A percentile compares a stretch with the other conserved stretches of the same genome.
These are phyloP conservation scores for Baccha elongata DNA, from an alignment of 2,888 invertebrate species.

Conservation along the genomic window DNA sequence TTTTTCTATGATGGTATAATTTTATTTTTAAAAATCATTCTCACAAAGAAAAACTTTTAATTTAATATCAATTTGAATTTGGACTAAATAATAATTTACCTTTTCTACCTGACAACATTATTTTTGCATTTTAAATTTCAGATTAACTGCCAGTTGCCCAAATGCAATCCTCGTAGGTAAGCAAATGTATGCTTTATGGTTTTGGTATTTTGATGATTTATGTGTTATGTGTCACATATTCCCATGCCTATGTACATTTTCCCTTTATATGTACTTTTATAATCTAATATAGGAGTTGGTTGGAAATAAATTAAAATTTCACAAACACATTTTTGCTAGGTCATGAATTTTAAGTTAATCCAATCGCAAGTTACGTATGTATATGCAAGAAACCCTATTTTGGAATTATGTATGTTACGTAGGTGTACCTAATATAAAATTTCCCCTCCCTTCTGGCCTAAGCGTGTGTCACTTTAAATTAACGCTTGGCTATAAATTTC, in stretches of 20 bases:
- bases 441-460: constrained; percentile 21
- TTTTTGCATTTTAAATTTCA: constrained; percentile 38
- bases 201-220: constrained; percentile 31
- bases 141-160: constrained; percentile 22
- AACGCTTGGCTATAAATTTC: constrained; percentile 70
- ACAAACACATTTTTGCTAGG: constrained; percentile 61
- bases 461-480: constrained; percentile 70
- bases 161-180: constrained; percentile 13
- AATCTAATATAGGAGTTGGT: constrained; percentile 71
- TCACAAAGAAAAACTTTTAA: not conserved
- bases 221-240: constrained; percentile 26
- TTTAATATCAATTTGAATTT: constrained; percentile 34
- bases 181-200: constrained; percentile 45
- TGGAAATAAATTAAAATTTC: constrained; percentile 73
- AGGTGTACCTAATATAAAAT: no score
- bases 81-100: constrained; percentile 42
- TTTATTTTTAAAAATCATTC: not conserved
- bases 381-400: constrained; percentile 20
- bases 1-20: not conserved
- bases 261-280: constrained; percentile 57
- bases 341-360: constrained; percentile 74
- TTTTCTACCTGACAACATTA: constrained; percentile 27
- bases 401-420: not conserved
- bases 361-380: constrained; percentile 68
- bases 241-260: constrained; percentile 32